Evolutionary conservation across 2,113 vertebrate species (phyloP).

Genomic region (Oncorhynchus mykiss): DNA sequence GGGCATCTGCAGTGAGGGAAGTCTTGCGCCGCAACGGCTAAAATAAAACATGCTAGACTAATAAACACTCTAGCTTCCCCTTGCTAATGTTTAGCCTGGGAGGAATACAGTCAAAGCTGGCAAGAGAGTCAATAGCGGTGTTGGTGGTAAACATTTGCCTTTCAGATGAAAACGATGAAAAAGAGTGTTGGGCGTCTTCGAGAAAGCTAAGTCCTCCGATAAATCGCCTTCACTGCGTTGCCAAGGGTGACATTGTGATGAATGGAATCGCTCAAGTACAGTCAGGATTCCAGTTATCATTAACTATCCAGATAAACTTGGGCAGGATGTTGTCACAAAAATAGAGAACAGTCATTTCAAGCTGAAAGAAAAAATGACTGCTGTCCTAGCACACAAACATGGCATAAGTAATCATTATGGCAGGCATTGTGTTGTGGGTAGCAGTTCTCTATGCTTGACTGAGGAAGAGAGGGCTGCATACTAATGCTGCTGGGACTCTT

Average conservation of each 20-base stretch:
- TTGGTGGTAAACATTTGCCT: neutral
- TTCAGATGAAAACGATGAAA: neutral
- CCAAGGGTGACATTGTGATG: neutral
- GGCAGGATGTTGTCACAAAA: neutral
- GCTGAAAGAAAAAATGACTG: neutral
- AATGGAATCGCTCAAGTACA: neutral
- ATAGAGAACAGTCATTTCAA: slow-evolving; percentile 7
- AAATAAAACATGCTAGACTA: neutral
- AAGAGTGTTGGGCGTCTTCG: neutral
- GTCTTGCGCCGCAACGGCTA: neutral
- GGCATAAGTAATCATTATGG: slow-evolving; percentile 19
- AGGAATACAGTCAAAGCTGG: neutral
- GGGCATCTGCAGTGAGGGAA: slow-evolving; percentile 32
- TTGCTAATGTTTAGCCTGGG: neutral
- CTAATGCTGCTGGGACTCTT: slow-evolving; percentile 15
- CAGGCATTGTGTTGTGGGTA: slow-evolving; percentile 27
- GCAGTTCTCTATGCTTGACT: slow-evolving; percentile 4
- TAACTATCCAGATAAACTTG: neutral
- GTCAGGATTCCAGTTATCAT: neutral
- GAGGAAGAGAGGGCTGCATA: slow-evolving; percentile 15
- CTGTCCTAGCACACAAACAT: neutral
- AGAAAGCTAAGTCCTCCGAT: neutral
- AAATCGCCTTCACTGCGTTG: neutral
- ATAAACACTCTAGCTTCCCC: neutral
- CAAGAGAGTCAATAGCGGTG: neutral